Evolutionary conservation across 2,888 invertebrate genomes (phyloP).

Genomic region (Spatulosminthurus flaviceps): DNA sequence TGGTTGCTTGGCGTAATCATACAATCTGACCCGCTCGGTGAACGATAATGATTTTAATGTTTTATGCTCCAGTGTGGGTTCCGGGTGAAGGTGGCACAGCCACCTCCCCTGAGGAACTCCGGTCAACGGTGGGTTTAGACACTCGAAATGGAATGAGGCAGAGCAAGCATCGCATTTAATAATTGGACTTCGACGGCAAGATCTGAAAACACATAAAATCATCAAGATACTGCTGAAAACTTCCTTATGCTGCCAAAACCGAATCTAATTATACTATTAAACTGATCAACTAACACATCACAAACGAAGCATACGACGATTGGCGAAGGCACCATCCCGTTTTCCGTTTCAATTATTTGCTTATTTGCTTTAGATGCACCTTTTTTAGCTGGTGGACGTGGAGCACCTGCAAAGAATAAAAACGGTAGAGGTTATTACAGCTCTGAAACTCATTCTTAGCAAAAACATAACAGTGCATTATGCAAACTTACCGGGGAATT

Average conservation of each 20-base stretch:
- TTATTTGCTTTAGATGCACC: conserved; percentile 39
- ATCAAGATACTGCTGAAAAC: too few relatives aligned
- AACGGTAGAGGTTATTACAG: too few relatives aligned
- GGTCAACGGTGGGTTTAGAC: conserved; percentile 90
- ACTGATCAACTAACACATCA: conserved; percentile 67
- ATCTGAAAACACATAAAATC: conserved; percentile 68
- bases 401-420: conserved; percentile 35
- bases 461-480: background rate
- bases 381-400: conserved; percentile 41
- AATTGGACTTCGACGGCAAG: conserved; percentile 84
- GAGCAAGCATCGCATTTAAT: conserved; percentile 95
- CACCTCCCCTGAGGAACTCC: conserved; percentile 87
- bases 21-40: conserved; percentile 86
- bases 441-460: too few relatives aligned
- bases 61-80: conserved; percentile 85
- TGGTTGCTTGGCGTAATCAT: conserved; percentile 83
- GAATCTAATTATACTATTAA: too few relatives aligned
- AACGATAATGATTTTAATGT: conserved; percentile 82
- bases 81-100: conserved; percentile 98
- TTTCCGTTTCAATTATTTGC: conserved; percentile 69
- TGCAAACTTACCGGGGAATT: conserved; percentile 76
- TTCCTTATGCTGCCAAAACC: too few relatives aligned
- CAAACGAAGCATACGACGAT: conserved; percentile 87
- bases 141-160: conserved; percentile 89
- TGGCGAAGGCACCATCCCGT: conserved; percentile 81